Base-by-base conservation (phyloP, 92 coral and sea anemone species). In the Montipora capitata region DNA sequence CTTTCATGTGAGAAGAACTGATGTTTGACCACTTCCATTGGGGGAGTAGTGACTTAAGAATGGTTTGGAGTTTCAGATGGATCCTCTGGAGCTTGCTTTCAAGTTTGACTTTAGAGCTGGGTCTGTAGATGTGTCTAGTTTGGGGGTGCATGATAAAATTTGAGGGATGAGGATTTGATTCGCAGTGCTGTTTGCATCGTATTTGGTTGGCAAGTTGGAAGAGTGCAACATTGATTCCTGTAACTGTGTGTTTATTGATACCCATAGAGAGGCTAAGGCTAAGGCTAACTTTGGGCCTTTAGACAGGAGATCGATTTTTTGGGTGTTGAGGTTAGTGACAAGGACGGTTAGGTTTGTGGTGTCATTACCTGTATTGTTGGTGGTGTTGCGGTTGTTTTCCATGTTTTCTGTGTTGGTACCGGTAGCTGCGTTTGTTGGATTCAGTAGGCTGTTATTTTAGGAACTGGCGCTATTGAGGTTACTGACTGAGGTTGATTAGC, bases 251-350 rank as follows among this genome's bases (percentile, higher is more conserved):
- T 81, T 79, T 63, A 43, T 61, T 65, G 48, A 86, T 72, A 1
- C 48, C 38, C 12, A 74, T 40, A 20, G 83, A 56, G 56, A 81
- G 88, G 78, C 79, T 51, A 54, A 88, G n/a, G n/a, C n/a, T n/a
- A n/a, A n/a, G n/a, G n/a, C n/a, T n/a, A n/a, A 88, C 78, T 88
- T 88, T 51, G 92, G 83, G 45, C 88, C 94, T 72, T 91, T 91
- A n/a, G n/a, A n/a, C n/a, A n/a, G n/a, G n/a, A n/a, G n/a, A n/a
- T n/a, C n/a, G n/a, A n/a, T n/a, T n/a, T n/a, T n/a, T n/a, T n/a
- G n/a, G n/a, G n/a, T n/a, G n/a, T n/a, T n/a, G n/a, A n/a, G n/a
- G n/a, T n/a, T n/a, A n/a, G n/a, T n/a, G n/a, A n/a, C n/a, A n/a
- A n/a, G n/a, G n/a, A n/a, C n/a, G n/a, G n/a, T n/a, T n/a, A n/a